Base-by-base conservation (phyloP, 2,797 vertebrate species). In the Oceanodroma leucorhoa region DNA sequence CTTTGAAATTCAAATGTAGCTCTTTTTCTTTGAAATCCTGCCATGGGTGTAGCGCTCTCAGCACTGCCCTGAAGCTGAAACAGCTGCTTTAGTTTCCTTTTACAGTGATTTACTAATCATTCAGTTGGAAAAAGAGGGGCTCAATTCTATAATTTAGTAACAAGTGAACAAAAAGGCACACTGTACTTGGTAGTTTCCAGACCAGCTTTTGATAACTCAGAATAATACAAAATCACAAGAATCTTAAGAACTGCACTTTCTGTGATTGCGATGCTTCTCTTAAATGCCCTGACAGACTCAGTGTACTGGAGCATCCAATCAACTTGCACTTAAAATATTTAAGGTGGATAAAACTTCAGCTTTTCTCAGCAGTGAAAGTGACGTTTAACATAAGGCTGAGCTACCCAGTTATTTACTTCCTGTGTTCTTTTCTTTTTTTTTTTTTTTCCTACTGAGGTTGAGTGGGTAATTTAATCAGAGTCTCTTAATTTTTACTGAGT, bases 1-100 rank as follows among this genome's bases (percentile, higher is more conserved):
- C 95, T 97, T 97, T 96, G 96, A 97, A 95, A 97, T 96, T 97
- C 93, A 96, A 97, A 97, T 97, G 81, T 46, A 90, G 78, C 36
- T 89, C 64, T 90, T 93, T 94, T 90, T 93, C 91, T 96, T 95
- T 95, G 93, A 97, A 97, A 97, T 79, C 51, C 87, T 96, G 94
- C 93, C 90, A 92, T 72, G 89, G 87, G 90, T 96, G 76, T 89
- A 96, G 62, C 65, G 36, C 84, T 64, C 85, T 79, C 93, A 85
- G 73, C 67, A 89, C 34, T 95, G 78, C 94, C 90, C 91, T 92
- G 88, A 93, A 95, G 95, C 95, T 87, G 83, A 90, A 96, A 93
- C 94, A 96, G 91, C 90, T 96, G 95, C 88, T 96, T 96, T 84
- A 89, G 86, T 89, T 95, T 83, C 73, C 67, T 93, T 94, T 90